A percentile compares a stretch with the other conserved stretches of the same genome.
These are phyloP conservation scores for Drosophila stalkeri DNA, from an alignment of 2,888 invertebrate species.

Conservation along the genomic window DNA sequence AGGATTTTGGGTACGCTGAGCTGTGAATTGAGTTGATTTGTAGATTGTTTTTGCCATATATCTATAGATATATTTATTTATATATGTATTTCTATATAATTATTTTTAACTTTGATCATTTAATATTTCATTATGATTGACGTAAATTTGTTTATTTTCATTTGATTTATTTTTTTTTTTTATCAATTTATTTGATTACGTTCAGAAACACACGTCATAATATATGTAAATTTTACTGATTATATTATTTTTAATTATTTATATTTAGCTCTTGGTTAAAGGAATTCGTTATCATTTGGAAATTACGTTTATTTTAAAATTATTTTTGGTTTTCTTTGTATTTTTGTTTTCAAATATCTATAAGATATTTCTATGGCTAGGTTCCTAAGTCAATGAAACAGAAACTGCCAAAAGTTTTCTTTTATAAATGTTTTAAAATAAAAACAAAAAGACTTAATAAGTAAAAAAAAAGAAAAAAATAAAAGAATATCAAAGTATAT, in stretches of 20 bases:
- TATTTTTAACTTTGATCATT: conserved; percentile 17
- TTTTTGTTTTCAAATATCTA: neutral
- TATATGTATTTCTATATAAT: neutral
- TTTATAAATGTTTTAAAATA: conserved; percentile 2
- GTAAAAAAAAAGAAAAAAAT: conserved; percentile 26
- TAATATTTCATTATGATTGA: conserved; percentile 5
- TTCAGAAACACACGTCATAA: conserved; percentile 24
- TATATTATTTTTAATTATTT: neutral
- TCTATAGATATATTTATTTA: neutral
- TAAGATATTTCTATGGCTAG: conserved; percentile 41
- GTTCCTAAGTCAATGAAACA: conserved; percentile 47
- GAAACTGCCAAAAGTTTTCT: conserved; percentile 45
- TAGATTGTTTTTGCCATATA: conserved; percentile 23
- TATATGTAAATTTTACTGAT: conserved; percentile 5
- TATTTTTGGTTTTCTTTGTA: neutral
- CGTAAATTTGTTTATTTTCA: conserved; percentile 3
- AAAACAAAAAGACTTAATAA: conserved; percentile 9
- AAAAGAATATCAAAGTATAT: conserved; percentile 1
- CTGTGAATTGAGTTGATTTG: conserved; percentile 40
- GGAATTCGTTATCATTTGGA: neutral
- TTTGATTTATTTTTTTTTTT: conserved; percentile 1
- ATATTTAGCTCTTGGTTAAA: conserved; percentile 1
- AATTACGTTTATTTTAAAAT: neutral
- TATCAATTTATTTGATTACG: neutral
- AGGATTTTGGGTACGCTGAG: conserved; percentile 14